Evolutionary conservation across 2,797 vertebrate genomes (phyloP).

Genomic region (Masticophis lateralis): DNA sequence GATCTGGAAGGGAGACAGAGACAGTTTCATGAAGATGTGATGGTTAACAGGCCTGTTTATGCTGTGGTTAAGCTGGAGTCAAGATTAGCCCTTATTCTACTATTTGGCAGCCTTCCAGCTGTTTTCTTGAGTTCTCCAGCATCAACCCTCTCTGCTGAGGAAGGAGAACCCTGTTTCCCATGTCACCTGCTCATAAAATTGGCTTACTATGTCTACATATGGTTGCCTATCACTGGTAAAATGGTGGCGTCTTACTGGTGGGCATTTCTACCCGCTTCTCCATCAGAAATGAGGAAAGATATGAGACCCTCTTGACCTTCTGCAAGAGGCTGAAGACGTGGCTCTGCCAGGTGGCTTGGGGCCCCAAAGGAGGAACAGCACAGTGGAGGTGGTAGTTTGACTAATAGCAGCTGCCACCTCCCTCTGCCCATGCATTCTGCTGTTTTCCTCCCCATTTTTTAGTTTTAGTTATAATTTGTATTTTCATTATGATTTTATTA

Average conservation of each 20-base stretch:
- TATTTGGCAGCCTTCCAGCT: not conserved
- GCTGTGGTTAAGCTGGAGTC: not conserved
- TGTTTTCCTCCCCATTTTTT: not conserved
- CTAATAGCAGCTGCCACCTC: not conserved
- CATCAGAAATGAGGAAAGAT: not conserved
- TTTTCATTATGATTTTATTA: not conserved
- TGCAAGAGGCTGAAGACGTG: not conserved
- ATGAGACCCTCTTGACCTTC: not conserved
- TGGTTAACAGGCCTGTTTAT: not conserved
- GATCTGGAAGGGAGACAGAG: not conserved
- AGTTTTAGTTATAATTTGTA: not conserved
- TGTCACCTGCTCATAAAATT: not conserved
- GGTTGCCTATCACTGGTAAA: not conserved
- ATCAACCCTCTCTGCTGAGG: not conserved
- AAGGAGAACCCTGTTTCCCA: not conserved
- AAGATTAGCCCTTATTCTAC: not conserved
- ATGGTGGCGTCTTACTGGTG: not conserved
- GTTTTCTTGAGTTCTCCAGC: not conserved
- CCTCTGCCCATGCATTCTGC: not conserved
- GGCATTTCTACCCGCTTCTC: not conserved
- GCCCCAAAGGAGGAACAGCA: not conserved
- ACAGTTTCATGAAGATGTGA: not conserved
- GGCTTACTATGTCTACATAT: not conserved
- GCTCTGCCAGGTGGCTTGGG: not conserved
- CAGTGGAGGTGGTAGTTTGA: not conserved